Conservation (phyloP, 2,888 invertebrate genomes). For the Pammene fasciana region DNA sequence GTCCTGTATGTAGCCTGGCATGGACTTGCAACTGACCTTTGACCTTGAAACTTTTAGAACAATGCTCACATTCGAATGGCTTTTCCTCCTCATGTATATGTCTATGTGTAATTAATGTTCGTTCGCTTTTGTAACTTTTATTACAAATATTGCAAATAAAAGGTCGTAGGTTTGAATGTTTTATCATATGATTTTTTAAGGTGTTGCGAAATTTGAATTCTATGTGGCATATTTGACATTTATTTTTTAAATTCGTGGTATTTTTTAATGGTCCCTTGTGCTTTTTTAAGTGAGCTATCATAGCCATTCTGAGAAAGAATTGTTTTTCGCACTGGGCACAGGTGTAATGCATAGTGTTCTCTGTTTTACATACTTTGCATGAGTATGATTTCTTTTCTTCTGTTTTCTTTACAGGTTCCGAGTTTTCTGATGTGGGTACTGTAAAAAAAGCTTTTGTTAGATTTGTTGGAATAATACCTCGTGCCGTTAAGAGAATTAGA, state of each 20-base stretch:
- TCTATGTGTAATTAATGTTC: background rate
- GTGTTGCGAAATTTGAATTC: background rate
- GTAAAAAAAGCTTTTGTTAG: background rate
- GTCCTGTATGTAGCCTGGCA: background rate
- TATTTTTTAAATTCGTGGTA: too few species aligned
- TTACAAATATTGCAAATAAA: slow-evolving; percentile 1
- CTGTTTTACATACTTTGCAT: slow-evolving; percentile 2
- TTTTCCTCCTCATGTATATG: background rate
- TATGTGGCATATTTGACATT: background rate
- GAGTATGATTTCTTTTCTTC: background rate
- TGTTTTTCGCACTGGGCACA: background rate
- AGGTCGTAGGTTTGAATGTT: background rate
- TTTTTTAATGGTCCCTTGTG: background rate
- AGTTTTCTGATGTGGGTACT: background rate
- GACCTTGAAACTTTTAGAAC: background rate
- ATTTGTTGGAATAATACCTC: background rate
- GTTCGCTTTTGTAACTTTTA: background rate
- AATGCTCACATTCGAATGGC: slow-evolving; percentile 3
- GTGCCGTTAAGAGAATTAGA: too few species aligned
- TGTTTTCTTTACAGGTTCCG: background rate
- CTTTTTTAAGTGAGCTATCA: background rate
- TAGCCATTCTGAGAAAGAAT: background rate
- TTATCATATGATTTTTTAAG: background rate
- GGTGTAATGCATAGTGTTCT: background rate
- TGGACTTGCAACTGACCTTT: slow-evolving; percentile 5